Evolutionary conservation across 2,888 invertebrate species (phyloP).

Genomic region (Amaurobius ferox): DNA sequence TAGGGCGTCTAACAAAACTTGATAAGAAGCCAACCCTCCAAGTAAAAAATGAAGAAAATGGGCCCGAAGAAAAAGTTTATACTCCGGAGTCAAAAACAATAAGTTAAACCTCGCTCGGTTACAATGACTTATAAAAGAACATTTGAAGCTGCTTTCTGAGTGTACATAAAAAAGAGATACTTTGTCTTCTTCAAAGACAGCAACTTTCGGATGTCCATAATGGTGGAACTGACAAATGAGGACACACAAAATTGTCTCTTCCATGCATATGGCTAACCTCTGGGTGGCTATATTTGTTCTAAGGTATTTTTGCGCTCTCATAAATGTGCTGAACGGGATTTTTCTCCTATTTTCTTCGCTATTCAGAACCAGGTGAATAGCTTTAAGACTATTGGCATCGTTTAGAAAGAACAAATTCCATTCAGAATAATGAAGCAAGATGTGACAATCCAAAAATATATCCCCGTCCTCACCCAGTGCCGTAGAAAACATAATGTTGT

Average conservation of each 20-base stretch:
- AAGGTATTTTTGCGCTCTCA: not conserved
- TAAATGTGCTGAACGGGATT: slow-evolving; percentile 32
- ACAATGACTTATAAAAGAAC: slow-evolving; percentile 48
- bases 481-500: no score
- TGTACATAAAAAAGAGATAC: slow-evolving; percentile 16
- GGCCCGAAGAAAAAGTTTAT: slow-evolving; percentile 39
- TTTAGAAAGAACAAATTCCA: no score
- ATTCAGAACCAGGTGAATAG: no score
- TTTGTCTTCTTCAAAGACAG: slow-evolving; percentile 38
- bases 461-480: no score
- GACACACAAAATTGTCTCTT: slow-evolving; percentile 34
- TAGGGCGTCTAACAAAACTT: slow-evolving; percentile 68
- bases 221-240: slow-evolving; percentile 30
- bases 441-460: no score
- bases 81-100: slow-evolving; percentile 48
- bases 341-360: not conserved
- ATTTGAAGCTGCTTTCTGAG: slow-evolving; percentile 33
- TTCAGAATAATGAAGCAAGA: no score
- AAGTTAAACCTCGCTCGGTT: slow-evolving; percentile 44
- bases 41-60: slow-evolving; percentile 40
- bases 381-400: no score
- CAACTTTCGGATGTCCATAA: slow-evolving; percentile 29
- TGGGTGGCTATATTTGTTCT: slow-evolving; percentile 24
- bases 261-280: slow-evolving; percentile 22
- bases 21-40: slow-evolving; percentile 50